Percentiles rank a stretch among this genome's conserved stretches.
phyloP scores from a whole-genome alignment of 2,888 invertebrate species.

The Agriotes lineatus region DNA sequence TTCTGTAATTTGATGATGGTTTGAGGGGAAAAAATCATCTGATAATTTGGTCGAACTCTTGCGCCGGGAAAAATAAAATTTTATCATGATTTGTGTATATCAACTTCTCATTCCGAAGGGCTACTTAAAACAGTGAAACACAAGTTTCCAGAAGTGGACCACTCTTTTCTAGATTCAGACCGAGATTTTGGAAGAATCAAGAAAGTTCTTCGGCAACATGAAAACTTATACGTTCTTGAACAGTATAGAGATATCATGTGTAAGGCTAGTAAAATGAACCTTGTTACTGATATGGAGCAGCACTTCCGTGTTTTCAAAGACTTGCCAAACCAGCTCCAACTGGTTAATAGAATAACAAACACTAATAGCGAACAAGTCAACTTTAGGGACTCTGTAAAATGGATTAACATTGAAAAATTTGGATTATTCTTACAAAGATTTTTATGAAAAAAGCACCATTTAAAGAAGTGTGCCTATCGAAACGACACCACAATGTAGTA shows the following conservation, averaged over 20 bases:
- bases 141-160: slow-evolving; percentile 58
- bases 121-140: slow-evolving; percentile 54
- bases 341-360: too few species aligned
- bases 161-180: slow-evolving; percentile 57
- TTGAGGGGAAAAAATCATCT: slow-evolving; percentile 46
- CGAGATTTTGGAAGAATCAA: slow-evolving; percentile 57
- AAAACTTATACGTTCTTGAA: slow-evolving; percentile 45
- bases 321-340: too few species aligned
- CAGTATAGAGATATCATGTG: not conserved
- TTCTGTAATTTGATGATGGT: slow-evolving; percentile 33
- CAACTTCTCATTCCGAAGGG: slow-evolving; percentile 52
- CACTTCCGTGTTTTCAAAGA: too few species aligned
- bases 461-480: too few species aligned
- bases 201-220: slow-evolving; percentile 53
- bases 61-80: slow-evolving; percentile 51
- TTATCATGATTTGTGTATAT: slow-evolving; percentile 51
- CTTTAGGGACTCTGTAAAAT: too few species aligned
- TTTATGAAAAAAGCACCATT: too few species aligned
- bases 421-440: too few species aligned
- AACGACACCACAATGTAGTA: too few species aligned
- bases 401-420: too few species aligned
- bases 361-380: too few species aligned
- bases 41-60: slow-evolving; percentile 53
- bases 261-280: slow-evolving; percentile 37
- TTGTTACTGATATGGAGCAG: slow-evolving; percentile 48